A percentile compares a stretch with the other conserved stretches of the same genome.
Evolutionary conservation across 2,888 invertebrate species (phyloP).

Genomic region (Macaria liturata): DNA sequence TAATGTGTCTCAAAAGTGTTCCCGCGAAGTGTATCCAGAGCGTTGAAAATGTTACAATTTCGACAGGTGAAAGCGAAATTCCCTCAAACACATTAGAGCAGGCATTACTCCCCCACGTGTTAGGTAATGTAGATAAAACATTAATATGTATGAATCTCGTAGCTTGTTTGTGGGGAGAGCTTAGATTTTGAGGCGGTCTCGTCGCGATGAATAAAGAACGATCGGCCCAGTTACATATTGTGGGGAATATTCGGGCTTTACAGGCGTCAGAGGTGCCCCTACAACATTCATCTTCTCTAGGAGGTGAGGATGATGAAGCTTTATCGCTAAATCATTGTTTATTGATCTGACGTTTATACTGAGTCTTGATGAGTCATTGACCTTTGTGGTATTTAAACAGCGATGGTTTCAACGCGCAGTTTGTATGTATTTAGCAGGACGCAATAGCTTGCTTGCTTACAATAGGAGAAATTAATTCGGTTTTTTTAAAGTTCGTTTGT

Average conservation of each 20-base stretch:
- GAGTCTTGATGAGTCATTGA: too few relatives aligned
- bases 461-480: too few relatives aligned
- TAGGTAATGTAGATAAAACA: slow-evolving; percentile 74
- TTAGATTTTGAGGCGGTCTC: slow-evolving; percentile 68
- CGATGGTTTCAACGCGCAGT: too few relatives aligned
- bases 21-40: slow-evolving; percentile 36
- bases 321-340: too few relatives aligned
- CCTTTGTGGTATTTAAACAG: too few relatives aligned
- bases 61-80: slow-evolving; percentile 63
- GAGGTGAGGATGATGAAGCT: too few relatives aligned
- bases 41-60: slow-evolving; percentile 52
- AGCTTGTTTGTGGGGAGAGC: slow-evolving; percentile 67
- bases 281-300: too few relatives aligned
- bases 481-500: too few relatives aligned
- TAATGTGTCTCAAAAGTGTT: slow-evolving; percentile 33
- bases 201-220: slow-evolving; percentile 70
- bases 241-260: slow-evolving; percentile 10
- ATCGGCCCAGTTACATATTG: slow-evolving; percentile 30
- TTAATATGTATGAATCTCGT: slow-evolving; percentile 76
- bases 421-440: too few relatives aligned
- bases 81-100: slow-evolving; percentile 68
- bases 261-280: background rate
- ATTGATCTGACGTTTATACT: too few relatives aligned
- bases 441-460: too few relatives aligned
- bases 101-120: slow-evolving; percentile 57